Evolutionary conservation across 2,113 vertebrate genomes (phyloP).

Genomic region (Zosterops hypoxanthus): DNA sequence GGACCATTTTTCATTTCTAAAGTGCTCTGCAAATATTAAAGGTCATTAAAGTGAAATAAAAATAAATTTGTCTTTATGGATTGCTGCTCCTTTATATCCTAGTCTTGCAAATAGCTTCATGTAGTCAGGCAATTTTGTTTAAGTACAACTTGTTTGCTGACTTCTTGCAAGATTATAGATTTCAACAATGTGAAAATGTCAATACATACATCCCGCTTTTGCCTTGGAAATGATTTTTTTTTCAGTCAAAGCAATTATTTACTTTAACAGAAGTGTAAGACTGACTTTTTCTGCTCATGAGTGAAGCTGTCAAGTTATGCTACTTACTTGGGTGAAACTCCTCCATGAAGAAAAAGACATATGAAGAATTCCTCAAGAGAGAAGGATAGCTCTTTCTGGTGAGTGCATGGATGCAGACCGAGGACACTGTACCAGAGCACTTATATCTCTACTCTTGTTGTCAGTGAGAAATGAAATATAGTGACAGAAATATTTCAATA

Average conservation of each 20-base stretch:
- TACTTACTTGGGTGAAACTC: not conserved
- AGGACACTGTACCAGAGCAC: not conserved
- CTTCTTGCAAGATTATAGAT: not conserved
- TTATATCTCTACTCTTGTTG: not conserved
- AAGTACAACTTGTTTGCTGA: slow-evolving; percentile 18
- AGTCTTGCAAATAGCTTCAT: not conserved
- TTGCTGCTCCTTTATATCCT: not conserved
- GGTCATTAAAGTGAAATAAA: not conserved
- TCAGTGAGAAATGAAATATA: not conserved
- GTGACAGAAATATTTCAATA: not conserved
- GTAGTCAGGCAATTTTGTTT: not conserved
- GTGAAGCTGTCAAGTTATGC: not conserved
- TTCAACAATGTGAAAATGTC: slow-evolving; percentile 12
- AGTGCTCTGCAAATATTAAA: slow-evolving; percentile 7
- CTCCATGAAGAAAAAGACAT: not conserved
- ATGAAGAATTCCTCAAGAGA: not conserved
- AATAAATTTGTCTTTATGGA: not conserved
- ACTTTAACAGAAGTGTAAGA: not conserved
- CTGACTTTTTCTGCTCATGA: not conserved
- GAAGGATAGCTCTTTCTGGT: not conserved
- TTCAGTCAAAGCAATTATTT: not conserved
- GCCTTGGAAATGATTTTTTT: not conserved
- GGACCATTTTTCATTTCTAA: not conserved
- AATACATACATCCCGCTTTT: not conserved
- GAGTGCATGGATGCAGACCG: not conserved